A percentile compares a stretch with the other conserved stretches of the same genome.
These are phyloP conservation scores for Hyphantria cunea DNA, from an alignment of 1,140 invertebrate genomes.

Conservation along the genomic window DNA sequence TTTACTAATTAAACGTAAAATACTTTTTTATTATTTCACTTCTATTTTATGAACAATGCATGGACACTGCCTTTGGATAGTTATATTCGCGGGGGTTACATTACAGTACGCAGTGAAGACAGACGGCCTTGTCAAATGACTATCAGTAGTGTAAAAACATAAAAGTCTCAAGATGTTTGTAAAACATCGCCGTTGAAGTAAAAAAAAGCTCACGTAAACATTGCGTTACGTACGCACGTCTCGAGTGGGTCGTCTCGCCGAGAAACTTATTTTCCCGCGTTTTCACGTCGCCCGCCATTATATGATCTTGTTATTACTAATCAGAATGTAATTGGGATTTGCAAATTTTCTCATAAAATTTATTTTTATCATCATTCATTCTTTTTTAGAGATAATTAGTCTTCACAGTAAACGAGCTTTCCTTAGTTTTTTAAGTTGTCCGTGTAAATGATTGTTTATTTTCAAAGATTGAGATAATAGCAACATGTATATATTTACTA, in stretches of 20 bases:
- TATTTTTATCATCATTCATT: background rate
- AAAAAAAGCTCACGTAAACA: conserved; percentile 51
- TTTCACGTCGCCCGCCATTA: conserved; percentile 54
- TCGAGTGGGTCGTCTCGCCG: conserved; percentile 60
- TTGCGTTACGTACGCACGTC: conserved; percentile 67
- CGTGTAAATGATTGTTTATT: background rate
- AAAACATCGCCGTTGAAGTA: conserved; percentile 17
- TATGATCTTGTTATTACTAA: conserved; percentile 45
- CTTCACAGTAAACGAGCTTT: background rate
- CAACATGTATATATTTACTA: background rate
- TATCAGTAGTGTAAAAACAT: conserved; percentile 32
- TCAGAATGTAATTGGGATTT: conserved; percentile 62
- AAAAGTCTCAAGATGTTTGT: conserved; percentile 28
- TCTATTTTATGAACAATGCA: no score
- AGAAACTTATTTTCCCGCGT: conserved; percentile 76
- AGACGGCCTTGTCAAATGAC: conserved; percentile 9
- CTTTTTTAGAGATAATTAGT: no score
- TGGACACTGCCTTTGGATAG: no score
- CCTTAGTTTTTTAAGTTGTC: background rate
- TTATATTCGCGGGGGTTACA: no score
- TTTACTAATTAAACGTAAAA: conserved; percentile 9
- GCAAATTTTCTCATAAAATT: conserved; percentile 7
- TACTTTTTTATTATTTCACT: background rate
- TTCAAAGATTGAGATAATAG: background rate
- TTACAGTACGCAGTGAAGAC: no score